Conservation (phyloP, 37 sponge, comb jelly and placozoan species). For the Trichoplax adhaerens region DNA sequence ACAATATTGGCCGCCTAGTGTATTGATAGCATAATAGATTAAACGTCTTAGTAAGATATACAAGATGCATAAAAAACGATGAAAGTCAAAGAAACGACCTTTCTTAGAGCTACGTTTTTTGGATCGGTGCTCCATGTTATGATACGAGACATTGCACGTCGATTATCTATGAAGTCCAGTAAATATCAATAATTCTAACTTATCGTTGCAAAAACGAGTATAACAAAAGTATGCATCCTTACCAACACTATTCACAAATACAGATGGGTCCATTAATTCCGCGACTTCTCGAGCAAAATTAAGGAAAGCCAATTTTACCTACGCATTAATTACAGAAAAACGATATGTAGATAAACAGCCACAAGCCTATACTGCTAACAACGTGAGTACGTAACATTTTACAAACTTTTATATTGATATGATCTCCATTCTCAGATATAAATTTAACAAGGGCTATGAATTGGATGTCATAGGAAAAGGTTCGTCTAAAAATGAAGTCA, state of each 20-base stretch:
- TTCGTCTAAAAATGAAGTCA: too few relatives aligned
- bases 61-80: too few relatives aligned
- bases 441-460: too few relatives aligned
- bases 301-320: constrained; percentile 54
- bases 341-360: not conserved
- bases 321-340: not conserved
- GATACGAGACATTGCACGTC: constrained; percentile 37
- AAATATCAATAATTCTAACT: not conserved
- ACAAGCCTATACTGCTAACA: not conserved
- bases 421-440: too few relatives aligned
- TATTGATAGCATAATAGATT: too few relatives aligned
- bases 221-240: too few relatives aligned
- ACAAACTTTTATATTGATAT: too few relatives aligned
- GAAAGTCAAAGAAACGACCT: not conserved
- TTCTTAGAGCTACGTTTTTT: constrained; percentile 48
- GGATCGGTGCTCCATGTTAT: constrained; percentile 43
- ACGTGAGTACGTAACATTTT: too few relatives aligned
- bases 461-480: too few relatives aligned
- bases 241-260: constrained; percentile 39
- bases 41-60: too few relatives aligned
- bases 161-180: constrained; percentile 24
- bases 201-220: too few relatives aligned
- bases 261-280: constrained; percentile 35
- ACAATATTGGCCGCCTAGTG: constrained; percentile 10
- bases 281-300: constrained; percentile 45